Evolutionary conservation across 2,797 vertebrate species (phyloP), one percentile per base, ranked within the genome.

Genomic region (Lycodopsis pacificus): DNA sequence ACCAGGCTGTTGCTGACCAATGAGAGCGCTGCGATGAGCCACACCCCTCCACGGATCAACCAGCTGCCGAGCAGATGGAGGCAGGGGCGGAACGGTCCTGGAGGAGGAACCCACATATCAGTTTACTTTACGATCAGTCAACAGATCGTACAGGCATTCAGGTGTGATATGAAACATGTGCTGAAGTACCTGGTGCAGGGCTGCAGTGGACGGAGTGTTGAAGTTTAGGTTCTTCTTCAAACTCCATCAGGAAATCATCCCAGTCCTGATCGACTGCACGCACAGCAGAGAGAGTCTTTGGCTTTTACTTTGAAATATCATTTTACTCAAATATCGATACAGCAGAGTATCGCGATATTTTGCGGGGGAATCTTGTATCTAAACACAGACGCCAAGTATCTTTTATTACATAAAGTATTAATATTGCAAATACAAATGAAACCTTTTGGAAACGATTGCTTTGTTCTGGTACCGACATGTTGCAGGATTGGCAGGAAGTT

Each of bases 1-100:
- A 99, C 97, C 73, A 97, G 83, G 10, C 92, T 88, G 49, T 99
- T 99, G 86, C 96, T 96, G 79, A 95, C 80, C 49, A 98, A 92
- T 9, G 97, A 96, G 88, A 98, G 68, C 20, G 84, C 88, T 1
- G 97, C 96, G 4, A 97, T 94, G 66, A 95, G 95, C 97, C 97
- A 99, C 69, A 99, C 97, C 7, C 97, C 97, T 0, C 95, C 94
- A 56, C 97, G 92, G 90, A 97, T 95, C 85, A 97, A 91, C 97
- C 97, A 99, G 92, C 97, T 97, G 57, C 96, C 96, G 22, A 99
- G 96, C 40, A 99, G 94, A 67, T 95, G 94, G 64, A 96, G 95
- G 85, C 97, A 99, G 1, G 97, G 97, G 65, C 94, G 97, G 89
- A 99, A 97, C 19, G 97, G 97, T 14, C 97, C 97, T 98, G 88